A percentile compares a stretch with the other conserved stretches of the same genome.
Evolutionary conservation across 1,140 invertebrate genomes (phyloP).

Genomic region (Drosophila ohnishii): DNA sequence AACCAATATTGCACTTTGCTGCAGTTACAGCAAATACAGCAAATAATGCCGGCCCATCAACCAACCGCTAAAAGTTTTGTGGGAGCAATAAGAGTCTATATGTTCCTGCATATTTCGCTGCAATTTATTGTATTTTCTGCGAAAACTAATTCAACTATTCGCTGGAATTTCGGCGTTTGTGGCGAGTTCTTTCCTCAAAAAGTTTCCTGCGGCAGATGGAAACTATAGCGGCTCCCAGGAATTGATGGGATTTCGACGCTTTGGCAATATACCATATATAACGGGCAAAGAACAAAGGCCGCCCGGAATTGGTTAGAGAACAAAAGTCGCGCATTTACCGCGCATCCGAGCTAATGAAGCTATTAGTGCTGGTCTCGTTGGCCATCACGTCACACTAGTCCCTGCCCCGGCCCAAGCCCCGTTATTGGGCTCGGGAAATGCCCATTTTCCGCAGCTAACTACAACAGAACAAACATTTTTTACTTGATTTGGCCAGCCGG

Average conservation of each 20-base stretch:
- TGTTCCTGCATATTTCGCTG: conserved; percentile 16
- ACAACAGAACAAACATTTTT: conserved; percentile 51
- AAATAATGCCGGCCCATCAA: conserved; percentile 26
- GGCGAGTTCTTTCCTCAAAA: conserved; percentile 26
- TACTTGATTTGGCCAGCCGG: conserved; percentile 57
- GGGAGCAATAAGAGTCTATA: conserved; percentile 43
- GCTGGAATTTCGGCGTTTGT: conserved; percentile 55
- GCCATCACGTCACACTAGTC: conserved; percentile 38
- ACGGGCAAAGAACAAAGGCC: conserved; percentile 24
- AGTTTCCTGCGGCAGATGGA: conserved; percentile 28
- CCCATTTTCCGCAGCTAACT: conserved; percentile 58
- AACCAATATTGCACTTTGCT: conserved; percentile 41
- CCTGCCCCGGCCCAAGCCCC: neutral
- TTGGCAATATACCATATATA: conserved; percentile 22
- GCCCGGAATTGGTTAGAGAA: conserved; percentile 28
- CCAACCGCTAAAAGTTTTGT: conserved; percentile 18
- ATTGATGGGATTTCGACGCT: conserved; percentile 18
- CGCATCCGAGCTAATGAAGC: conserved; percentile 64
- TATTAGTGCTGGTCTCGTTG: conserved; percentile 64
- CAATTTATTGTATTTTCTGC: conserved; percentile 20
- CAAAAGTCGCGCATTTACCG: conserved; percentile 35
- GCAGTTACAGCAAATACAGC: conserved; percentile 35
- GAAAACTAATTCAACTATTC: conserved; percentile 61
- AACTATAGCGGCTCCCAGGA: conserved; percentile 14
- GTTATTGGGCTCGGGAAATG: conserved; percentile 57